Evolutionary conservation across 2,797 vertebrate species (phyloP), one percentile per base, ranked within the genome.

Genomic region (Vultur gryphus): DNA sequence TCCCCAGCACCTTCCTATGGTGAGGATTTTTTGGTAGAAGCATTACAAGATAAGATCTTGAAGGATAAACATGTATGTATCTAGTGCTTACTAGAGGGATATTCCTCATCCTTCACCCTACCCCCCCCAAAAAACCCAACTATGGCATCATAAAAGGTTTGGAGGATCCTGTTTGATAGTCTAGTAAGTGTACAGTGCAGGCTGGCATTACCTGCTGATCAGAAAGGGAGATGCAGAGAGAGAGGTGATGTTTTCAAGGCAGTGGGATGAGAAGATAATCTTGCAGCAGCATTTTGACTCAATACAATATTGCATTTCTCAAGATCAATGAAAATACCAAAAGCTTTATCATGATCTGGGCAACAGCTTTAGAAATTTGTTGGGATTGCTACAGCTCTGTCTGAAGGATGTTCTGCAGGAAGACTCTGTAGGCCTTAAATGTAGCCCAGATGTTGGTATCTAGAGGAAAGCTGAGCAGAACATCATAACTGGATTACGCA

Each of bases 61-160:
- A 75, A 88, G 54, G 54, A 62, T 19, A 70, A 37, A 2, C 51
- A 39, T 35, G 7, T 39, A 19, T 1, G 1, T 51, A 59, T 48
- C 15, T 64, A 59, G 17, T 65, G 24, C 18, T 31, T 79, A 83
- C 23, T 54, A 37, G 31, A 84, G 31, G 71, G 18, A 49, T n/a
- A 87, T 19, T 10, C 7, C 8, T 66, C 19, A 54, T 1, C 4
- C 59, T 82, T 72, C 23, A 62, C 10, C 28, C 28, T 72, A 33
- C 15, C 10, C 35, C 9, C 35, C 9, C 8, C 7, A 4, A 26
- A 43, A 12, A 7, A 1, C 5, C 19, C 31, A 58, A 5, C 13
- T 70, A 33, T 35, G n/a, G 16, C 13, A 76, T 51, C 4, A 14
- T 48, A 66, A 73, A 73, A 83, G 5, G 6, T 51, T 61, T 87